Percentiles rank a stretch among this genome's conserved stretches.
These are phyloP conservation scores for Drepana arcuata DNA, from an alignment of 1,140 invertebrate species.

Conservation along the genomic window DNA sequence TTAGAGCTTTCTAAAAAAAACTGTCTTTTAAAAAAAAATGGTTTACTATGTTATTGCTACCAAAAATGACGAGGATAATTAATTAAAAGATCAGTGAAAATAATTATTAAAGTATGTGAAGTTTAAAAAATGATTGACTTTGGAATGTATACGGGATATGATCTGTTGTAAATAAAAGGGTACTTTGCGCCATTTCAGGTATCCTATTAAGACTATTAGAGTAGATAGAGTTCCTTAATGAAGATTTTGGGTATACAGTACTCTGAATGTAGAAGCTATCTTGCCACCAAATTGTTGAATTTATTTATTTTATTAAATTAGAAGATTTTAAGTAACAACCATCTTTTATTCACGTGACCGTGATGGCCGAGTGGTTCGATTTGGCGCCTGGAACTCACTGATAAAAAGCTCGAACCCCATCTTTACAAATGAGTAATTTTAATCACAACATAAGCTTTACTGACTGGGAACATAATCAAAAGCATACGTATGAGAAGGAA, in stretches of 20 bases:
- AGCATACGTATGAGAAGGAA: not conserved
- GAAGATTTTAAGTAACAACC: constrained; percentile 16
- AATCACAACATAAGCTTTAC: not conserved
- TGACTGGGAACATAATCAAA: not conserved
- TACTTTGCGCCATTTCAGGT: too few relatives aligned
- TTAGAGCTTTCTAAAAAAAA: too few relatives aligned
- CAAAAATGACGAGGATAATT: too few relatives aligned
- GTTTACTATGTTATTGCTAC: too few relatives aligned
- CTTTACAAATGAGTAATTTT: not conserved
- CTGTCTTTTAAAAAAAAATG: too few relatives aligned
- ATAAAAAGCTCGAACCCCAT: not conserved
- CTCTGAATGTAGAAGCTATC: constrained; percentile 53
- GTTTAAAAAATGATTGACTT: too few relatives aligned
- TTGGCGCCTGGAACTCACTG: too few relatives aligned
- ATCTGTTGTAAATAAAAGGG: too few relatives aligned
- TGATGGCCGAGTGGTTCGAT: not conserved
- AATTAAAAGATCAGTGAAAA: too few relatives aligned
- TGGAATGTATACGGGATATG: too few relatives aligned
- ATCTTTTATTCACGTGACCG: constrained; percentile 11
- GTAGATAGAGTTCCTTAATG: constrained; percentile 46
- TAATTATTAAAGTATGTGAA: too few relatives aligned
- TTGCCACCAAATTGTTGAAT: constrained; percentile 61
- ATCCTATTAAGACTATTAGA: constrained; percentile 1
- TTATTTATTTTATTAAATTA: constrained; percentile 55
- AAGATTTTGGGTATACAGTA: constrained; percentile 23